Conservation (phyloP, 53 echinoderm and acorn worm species). For the Mesocentrotus franciscanus region DNA sequence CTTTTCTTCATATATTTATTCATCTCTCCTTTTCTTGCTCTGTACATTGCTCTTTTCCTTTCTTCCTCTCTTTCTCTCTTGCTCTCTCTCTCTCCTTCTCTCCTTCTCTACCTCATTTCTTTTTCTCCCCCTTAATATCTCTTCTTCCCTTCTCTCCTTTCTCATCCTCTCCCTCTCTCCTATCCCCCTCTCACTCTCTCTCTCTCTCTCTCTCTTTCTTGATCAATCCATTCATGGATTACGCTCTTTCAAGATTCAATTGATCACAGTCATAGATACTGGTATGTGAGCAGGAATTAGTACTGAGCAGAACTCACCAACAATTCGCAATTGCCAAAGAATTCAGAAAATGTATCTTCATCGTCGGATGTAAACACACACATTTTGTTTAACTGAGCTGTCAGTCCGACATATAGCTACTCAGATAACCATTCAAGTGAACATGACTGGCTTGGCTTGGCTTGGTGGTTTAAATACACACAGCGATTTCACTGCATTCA, state of each 20-base stretch:
- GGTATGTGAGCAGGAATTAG: neutral
- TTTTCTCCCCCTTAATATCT: neutral
- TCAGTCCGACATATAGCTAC: neutral
- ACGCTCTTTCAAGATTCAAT: neutral
- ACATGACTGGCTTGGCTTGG: neutral
- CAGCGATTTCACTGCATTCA: neutral
- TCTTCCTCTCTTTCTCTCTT: neutral
- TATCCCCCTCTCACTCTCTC: neutral
- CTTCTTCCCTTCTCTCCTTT: neutral
- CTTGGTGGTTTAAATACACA: neutral
- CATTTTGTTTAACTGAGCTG: conserved; percentile 27
- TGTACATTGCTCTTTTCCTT: neutral
- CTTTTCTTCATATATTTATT: neutral
- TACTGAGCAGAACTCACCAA: conserved; percentile 33
- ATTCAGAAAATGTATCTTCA: conserved; percentile 55
- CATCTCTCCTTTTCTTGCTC: neutral
- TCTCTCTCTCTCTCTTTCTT: neutral
- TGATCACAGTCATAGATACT: neutral
- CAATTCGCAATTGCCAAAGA: conserved; percentile 52
- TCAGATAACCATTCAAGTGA: conserved; percentile 9
- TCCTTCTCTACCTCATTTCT: neutral
- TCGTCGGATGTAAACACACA: conserved; percentile 52
- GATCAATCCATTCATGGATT: neutral
- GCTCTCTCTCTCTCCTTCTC: neutral
- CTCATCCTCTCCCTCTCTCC: neutral